Evolutionary conservation across 2,888 invertebrate species (phyloP).

Genomic region (Urechis unicinctus): DNA sequence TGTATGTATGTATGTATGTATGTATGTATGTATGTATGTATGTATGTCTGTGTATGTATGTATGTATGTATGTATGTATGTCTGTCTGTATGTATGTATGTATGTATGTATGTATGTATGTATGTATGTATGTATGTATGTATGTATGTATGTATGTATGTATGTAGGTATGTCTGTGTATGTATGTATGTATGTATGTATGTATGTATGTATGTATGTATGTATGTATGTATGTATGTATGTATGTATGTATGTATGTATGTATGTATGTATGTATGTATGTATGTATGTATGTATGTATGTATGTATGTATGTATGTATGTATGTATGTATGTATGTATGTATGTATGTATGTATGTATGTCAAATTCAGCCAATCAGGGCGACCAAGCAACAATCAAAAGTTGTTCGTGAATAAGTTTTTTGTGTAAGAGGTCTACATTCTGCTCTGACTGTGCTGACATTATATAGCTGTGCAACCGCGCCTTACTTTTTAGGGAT

Average conservation of each 20-base stretch:
- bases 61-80: no score
- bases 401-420: no score
- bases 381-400: no score
- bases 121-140: neutral
- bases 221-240: neutral
- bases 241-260: neutral
- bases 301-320: neutral
- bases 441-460: no score
- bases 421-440: no score
- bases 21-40: constrained; percentile 1
- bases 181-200: neutral
- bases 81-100: no score
- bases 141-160: neutral
- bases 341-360: neutral
- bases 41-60: no score
- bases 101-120: neutral
- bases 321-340: neutral
- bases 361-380: neutral
- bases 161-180: no score
- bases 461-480: no score
- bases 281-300: neutral
- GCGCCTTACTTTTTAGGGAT: no score
- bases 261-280: neutral
- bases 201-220: neutral
- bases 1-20: neutral